Conservation (phyloP, 2,113 vertebrate genomes). For the Syngnathus floridae region DNA sequence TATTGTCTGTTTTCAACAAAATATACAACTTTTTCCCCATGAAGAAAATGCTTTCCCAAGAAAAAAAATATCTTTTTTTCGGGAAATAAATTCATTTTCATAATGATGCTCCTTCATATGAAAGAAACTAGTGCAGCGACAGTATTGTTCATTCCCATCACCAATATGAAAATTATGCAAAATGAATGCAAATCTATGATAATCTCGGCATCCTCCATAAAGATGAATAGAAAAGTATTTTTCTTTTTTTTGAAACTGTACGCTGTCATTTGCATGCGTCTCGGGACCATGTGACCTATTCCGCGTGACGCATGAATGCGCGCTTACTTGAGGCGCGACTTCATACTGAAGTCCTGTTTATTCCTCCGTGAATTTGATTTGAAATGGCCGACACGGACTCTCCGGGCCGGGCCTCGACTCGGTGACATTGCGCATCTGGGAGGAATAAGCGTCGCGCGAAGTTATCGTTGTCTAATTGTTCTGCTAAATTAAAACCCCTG, state of each 20-base stretch:
- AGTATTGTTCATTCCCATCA: not conserved
- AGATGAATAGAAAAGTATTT: not conserved
- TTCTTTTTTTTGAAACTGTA: not conserved
- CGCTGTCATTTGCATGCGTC: slow-evolving; percentile 2
- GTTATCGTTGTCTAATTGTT: slow-evolving; percentile 7
- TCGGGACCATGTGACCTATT: slow-evolving; percentile 7
- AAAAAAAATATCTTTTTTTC: not conserved
- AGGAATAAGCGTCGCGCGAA: not conserved
- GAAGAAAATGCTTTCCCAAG: not conserved
- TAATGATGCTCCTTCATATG: not conserved
- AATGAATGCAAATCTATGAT: slow-evolving; percentile 4
- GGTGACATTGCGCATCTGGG: not conserved
- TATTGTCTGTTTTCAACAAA: not conserved
- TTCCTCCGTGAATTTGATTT: slow-evolving; percentile 7
- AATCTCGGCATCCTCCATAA: not conserved
- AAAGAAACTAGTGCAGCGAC: not conserved
- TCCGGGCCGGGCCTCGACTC: not conserved
- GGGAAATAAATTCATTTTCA: not conserved
- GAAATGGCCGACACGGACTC: not conserved
- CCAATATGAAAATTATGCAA: not conserved
- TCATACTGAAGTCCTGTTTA: slow-evolving; percentile 2
- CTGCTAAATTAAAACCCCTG: slow-evolving; percentile 3
- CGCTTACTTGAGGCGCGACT: not conserved
- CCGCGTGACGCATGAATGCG: slow-evolving; percentile 1
- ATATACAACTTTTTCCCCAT: too few species aligned